Conservation (phyloP, 2,113 vertebrate species). For the Microcebus tavaratra region DNA sequence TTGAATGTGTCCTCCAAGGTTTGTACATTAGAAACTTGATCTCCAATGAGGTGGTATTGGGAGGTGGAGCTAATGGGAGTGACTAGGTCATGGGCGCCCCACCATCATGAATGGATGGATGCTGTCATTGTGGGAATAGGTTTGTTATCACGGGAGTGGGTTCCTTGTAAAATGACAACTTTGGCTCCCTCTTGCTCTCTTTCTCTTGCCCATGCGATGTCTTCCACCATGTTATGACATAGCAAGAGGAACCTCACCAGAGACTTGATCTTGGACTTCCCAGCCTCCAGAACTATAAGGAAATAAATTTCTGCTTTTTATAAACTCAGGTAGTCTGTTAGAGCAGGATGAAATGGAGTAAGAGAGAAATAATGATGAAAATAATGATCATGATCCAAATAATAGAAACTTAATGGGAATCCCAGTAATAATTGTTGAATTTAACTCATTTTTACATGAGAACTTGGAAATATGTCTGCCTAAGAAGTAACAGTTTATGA, state of each 20-base stretch:
- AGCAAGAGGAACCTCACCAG: neutral
- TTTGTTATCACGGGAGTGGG: neutral
- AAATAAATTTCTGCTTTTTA: neutral
- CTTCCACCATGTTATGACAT: neutral
- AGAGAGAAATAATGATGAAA: neutral
- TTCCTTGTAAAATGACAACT: neutral
- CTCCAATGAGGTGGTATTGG: neutral
- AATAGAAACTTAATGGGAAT: neutral
- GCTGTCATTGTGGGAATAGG: neutral
- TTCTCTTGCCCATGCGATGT: neutral
- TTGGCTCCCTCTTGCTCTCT: neutral
- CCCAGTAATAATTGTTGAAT: conserved; percentile 17
- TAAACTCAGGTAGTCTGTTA: neutral
- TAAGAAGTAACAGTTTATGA: neutral
- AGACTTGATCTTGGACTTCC: neutral
- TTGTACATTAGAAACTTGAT: neutral
- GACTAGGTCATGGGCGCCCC: neutral
- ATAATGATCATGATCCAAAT: neutral
- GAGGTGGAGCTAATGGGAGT: neutral
- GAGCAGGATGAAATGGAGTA: neutral
- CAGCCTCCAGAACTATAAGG: neutral
- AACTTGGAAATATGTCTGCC: neutral
- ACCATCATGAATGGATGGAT: neutral
- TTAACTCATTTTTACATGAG: conserved; percentile 22
- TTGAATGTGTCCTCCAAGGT: neutral